phyloP scores from a whole-genome alignment of 2,797 vertebrate genomes.

The Peromyscus eremicus region DNA sequence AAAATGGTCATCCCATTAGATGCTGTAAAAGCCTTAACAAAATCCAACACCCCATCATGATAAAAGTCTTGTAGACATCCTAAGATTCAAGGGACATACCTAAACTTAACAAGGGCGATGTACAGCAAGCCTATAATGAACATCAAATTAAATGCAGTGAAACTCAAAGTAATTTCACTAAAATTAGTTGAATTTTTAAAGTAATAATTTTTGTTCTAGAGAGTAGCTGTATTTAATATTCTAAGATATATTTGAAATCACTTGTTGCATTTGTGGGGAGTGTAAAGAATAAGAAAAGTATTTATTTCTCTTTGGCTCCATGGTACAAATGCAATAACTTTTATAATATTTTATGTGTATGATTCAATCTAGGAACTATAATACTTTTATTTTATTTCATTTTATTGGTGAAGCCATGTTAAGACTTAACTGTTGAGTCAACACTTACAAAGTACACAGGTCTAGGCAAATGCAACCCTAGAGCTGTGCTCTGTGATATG shows the following conservation, averaged over 20 bases:
- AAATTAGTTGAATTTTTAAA: neutral
- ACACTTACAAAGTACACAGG: neutral
- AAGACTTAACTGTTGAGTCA: neutral
- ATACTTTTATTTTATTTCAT: neutral
- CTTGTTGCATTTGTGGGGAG: neutral
- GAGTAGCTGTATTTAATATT: neutral
- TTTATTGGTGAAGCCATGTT: neutral
- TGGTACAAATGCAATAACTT: neutral
- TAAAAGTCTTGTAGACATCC: neutral
- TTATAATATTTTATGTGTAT: neutral
- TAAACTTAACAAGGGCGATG: neutral
- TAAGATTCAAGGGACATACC: neutral
- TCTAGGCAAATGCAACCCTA: neutral
- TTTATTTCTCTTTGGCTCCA: neutral
- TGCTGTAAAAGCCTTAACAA: neutral
- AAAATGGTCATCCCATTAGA: no score
- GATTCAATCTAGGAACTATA: neutral
- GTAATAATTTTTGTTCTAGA: neutral
- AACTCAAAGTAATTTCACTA: no score
- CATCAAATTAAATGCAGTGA: no score
- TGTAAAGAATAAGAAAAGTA: constrained; percentile 21
- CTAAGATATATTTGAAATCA: neutral
- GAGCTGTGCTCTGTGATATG: neutral
- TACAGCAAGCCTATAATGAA: neutral
- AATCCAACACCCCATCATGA: neutral